A percentile compares a stretch with the other conserved stretches of the same genome.
These are phyloP conservation scores for Melitaea cinxia DNA, from an alignment of 1,140 invertebrate genomes.

Conservation along the genomic window DNA sequence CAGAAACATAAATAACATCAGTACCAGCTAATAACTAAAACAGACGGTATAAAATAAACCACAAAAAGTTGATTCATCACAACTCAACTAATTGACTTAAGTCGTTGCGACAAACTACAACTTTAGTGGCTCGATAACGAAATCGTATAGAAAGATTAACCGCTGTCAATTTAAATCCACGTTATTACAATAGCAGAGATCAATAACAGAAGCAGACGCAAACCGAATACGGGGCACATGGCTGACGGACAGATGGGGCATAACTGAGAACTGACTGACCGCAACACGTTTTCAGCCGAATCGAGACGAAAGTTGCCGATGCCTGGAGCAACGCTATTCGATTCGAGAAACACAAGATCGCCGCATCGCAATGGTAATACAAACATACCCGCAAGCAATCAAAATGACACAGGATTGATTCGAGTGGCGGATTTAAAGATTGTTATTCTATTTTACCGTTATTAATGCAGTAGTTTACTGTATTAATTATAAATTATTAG, in stretches of 20 bases:
- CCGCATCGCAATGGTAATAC: constrained; percentile 53
- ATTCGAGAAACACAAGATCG: constrained; percentile 57
- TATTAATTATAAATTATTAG: too few species aligned
- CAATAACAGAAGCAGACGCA: constrained; percentile 4
- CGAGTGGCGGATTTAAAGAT: constrained; percentile 14
- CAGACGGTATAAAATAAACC: too few species aligned
- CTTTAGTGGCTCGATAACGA: too few species aligned
- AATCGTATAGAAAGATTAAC: background rate
- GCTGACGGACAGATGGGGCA: constrained; percentile 14
- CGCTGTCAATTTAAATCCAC: background rate
- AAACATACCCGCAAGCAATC: constrained; percentile 59
- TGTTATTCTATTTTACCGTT: background rate
- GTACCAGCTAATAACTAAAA: too few species aligned
- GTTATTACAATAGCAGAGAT: background rate
- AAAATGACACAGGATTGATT: constrained; percentile 25
- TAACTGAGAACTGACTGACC: constrained; percentile 46
- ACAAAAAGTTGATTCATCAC: too few species aligned
- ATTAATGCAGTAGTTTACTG: too few species aligned
- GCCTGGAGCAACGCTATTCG: constrained; percentile 46
- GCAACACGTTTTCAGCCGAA: constrained; percentile 42
- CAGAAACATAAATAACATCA: too few species aligned
- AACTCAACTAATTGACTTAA: too few species aligned
- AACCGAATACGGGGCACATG: too few species aligned
- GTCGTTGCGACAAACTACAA: too few species aligned
- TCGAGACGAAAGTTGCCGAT: too few species aligned